These are phyloP conservation scores for Sarotherodon lohbergeri DNA, from an alignment of 2,113 vertebrate genomes.

Conservation along the genomic window DNA sequence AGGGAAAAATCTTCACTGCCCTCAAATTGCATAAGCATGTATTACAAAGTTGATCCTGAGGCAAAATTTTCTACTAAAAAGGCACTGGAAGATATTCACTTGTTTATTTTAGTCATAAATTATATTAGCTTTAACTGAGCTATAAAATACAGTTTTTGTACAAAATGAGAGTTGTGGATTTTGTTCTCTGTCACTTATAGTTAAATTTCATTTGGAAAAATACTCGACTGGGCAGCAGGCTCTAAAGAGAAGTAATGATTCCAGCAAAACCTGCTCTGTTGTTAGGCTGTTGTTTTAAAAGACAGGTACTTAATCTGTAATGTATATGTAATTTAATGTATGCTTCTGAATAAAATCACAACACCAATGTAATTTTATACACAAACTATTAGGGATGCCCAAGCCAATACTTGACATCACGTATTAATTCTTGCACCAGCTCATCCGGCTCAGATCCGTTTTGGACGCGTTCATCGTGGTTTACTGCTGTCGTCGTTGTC, in stretches of 20 bases:
- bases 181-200: not conserved
- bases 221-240: not conserved
- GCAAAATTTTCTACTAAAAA: not conserved
- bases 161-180: not conserved
- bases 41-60: not conserved
- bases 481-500: not conserved
- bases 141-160: not conserved
- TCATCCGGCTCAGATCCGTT: not conserved
- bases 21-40: not conserved
- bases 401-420: not conserved
- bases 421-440: not conserved
- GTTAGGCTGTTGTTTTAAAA: not conserved
- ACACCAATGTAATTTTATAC: not conserved
- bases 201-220: not conserved
- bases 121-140: not conserved
- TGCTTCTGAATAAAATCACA: not conserved
- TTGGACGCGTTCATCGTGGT: not conserved
- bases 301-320: not conserved
- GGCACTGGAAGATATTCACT: not conserved
- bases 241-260: not conserved
- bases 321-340: not conserved
- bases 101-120: not conserved
- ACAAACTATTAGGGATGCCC: not conserved
- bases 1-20: not conserved
- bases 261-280: not conserved